Evolutionary conservation across 2,888 invertebrate species (phyloP).

Genomic region (Lysandra coridon): DNA sequence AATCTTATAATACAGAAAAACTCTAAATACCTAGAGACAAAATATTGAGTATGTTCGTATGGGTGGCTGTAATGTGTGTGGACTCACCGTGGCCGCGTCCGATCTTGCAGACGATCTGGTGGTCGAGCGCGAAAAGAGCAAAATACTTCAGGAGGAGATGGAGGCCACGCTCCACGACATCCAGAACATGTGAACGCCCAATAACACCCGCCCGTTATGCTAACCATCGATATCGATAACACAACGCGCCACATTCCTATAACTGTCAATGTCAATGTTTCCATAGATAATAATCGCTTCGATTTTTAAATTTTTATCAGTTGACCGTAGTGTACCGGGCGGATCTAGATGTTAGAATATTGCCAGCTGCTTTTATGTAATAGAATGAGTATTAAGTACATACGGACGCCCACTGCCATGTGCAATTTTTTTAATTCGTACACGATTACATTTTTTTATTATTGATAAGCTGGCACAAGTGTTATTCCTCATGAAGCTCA

Average conservation of each 20-base stretch:
- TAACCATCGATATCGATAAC: constrained; percentile 47
- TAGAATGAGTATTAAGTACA: constrained; percentile 71
- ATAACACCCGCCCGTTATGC: constrained; percentile 49
- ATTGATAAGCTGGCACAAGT: constrained; percentile 54
- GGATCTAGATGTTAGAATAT: constrained; percentile 71
- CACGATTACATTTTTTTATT: constrained; percentile 65
- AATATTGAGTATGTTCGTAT: constrained; percentile 44
- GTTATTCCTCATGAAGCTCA: constrained; percentile 64
- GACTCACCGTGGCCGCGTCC: constrained; percentile 73
- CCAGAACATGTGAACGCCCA: constrained; percentile 94
- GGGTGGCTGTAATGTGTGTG: constrained; percentile 63
- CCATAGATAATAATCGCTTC: constrained; percentile 31
- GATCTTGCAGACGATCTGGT: constrained; percentile 94
- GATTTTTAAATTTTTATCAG: constrained; percentile 42
- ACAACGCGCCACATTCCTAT: constrained; percentile 38
- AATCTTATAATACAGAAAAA: background rate
- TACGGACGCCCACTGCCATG: constrained; percentile 70
- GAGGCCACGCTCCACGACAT: constrained; percentile 99
- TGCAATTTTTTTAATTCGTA: constrained; percentile 69
- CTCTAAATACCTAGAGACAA: background rate
- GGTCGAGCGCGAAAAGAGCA: constrained; percentile 96
- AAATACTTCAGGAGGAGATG: constrained; percentile 98
- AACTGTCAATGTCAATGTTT: constrained; percentile 29
- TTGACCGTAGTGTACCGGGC: constrained; percentile 53
- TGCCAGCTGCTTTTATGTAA: constrained; percentile 77